phyloP scores from a whole-genome alignment of 2,888 invertebrate genomes.

The Omphaloscelis lunosa region DNA sequence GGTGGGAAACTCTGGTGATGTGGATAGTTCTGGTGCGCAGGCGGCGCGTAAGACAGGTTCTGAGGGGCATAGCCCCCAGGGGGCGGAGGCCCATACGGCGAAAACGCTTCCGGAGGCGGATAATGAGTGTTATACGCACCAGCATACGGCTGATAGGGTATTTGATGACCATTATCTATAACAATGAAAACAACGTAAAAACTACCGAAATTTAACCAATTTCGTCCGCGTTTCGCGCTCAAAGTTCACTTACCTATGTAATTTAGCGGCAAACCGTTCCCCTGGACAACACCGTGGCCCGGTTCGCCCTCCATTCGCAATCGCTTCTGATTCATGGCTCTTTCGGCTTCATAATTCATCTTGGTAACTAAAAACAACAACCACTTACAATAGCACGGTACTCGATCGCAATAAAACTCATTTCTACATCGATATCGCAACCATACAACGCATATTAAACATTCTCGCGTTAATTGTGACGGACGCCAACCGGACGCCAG shows the following conservation, averaged over 20 bases:
- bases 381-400: constrained; percentile 72
- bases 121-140: constrained; percentile 90
- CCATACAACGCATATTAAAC: constrained; percentile 77
- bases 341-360: constrained; percentile 90
- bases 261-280: constrained; percentile 89
- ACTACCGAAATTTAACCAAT: constrained; percentile 40
- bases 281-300: constrained; percentile 89
- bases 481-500: constrained; percentile 91
- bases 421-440: constrained; percentile 72
- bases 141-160: constrained; percentile 89
- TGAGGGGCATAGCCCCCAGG: constrained; percentile 88
- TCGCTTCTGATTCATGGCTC: constrained; percentile 90
- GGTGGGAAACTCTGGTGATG: constrained; percentile 88
- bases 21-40: constrained; percentile 89
- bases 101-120: constrained; percentile 88
- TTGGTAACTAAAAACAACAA: constrained; percentile 88
- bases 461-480: constrained; percentile 85
- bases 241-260: constrained; percentile 84
- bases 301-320: constrained; percentile 90
- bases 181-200: constrained; percentile 66
- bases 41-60: constrained; percentile 88
- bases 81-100: constrained; percentile 88
- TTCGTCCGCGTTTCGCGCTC: constrained; percentile 66
- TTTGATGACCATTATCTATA: constrained; percentile 90
- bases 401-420: constrained; percentile 72